phyloP scores from a whole-genome alignment of 2,113 vertebrate species.

The Sapajus apella region DNA sequence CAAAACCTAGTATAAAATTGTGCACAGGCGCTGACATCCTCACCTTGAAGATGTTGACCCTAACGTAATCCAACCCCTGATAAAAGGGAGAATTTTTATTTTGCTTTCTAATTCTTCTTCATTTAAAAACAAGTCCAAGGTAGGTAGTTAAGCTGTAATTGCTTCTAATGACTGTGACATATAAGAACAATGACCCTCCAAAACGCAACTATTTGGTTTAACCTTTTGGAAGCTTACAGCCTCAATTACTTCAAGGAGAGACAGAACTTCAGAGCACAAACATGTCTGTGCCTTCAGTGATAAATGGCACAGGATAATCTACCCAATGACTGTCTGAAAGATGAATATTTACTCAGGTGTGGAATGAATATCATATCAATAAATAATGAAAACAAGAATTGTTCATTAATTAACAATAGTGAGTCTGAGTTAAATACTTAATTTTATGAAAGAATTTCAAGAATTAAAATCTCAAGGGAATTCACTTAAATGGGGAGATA shows the following conservation, averaged over 20 bases:
- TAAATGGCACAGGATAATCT: background rate
- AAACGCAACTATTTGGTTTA: slow-evolving; percentile 47
- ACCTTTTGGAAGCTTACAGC: slow-evolving; percentile 49
- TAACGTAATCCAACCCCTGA: slow-evolving; percentile 65
- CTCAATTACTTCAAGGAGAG: slow-evolving; percentile 38
- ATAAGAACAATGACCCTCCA: slow-evolving; percentile 58
- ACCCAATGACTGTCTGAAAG: slow-evolving; percentile 2
- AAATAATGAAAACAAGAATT: slow-evolving; percentile 52
- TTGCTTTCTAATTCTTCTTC: slow-evolving; percentile 75
- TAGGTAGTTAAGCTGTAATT: slow-evolving; percentile 64
- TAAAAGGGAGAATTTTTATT: slow-evolving; percentile 72
- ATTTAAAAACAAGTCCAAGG: slow-evolving; percentile 56
- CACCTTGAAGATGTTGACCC: slow-evolving; percentile 56
- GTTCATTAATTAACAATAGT: slow-evolving; percentile 37
- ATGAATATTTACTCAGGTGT: slow-evolving; percentile 75
- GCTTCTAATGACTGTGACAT: slow-evolving; percentile 45
- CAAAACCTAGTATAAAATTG: slow-evolving; percentile 58
- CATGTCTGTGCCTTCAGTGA: background rate
- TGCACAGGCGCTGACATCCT: slow-evolving; percentile 27
- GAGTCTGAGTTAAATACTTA: slow-evolving; percentile 32
- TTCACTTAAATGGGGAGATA: background rate
- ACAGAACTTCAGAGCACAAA: slow-evolving; percentile 20
- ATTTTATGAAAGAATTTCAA: slow-evolving; percentile 66
- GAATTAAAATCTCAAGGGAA: slow-evolving; percentile 46
- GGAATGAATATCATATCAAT: slow-evolving; percentile 57